Percentiles rank a stretch among this genome's conserved stretches.
phyloP scores from a whole-genome alignment of 2,113 vertebrate genomes.

The Regulus satrapa region DNA sequence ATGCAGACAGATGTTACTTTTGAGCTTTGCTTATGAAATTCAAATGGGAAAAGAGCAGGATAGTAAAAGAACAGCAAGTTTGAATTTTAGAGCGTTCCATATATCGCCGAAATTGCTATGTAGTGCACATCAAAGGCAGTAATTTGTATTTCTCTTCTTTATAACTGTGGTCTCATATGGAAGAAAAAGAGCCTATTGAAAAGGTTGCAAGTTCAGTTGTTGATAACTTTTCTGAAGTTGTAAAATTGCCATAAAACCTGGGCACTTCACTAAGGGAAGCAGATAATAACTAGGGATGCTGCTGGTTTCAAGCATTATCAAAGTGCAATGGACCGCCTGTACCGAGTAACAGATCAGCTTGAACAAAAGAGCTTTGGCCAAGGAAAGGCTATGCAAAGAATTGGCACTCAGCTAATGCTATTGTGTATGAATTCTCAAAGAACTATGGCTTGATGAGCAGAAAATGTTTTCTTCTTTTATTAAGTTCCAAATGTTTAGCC shows the following conservation, averaged over 20 bases:
- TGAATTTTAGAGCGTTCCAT: neutral
- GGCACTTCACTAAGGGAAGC: neutral
- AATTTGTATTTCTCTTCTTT: neutral
- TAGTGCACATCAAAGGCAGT: neutral
- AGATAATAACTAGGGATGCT: neutral
- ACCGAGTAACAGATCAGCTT: neutral
- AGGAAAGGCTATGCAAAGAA: neutral
- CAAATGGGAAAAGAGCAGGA: neutral
- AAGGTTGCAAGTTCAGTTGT: neutral
- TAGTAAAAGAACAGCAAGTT: neutral
- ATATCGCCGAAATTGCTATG: neutral
- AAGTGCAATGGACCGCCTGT: neutral
- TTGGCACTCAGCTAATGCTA: neutral
- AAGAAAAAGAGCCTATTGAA: neutral
- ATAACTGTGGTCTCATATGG: neutral
- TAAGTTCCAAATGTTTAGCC: neutral
- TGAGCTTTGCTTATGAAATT: neutral
- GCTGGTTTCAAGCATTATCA: neutral
- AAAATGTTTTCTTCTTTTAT: constrained; percentile 14
- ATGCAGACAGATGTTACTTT: neutral
- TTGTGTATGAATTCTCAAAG: constrained; percentile 7
- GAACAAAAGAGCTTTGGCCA: neutral
- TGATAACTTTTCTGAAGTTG: neutral
- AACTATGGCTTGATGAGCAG: constrained; percentile 3
- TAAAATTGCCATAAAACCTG: neutral